phyloP scores from a whole-genome alignment of 2,797 vertebrate genomes.

The Arrhamphus sclerolepis region DNA sequence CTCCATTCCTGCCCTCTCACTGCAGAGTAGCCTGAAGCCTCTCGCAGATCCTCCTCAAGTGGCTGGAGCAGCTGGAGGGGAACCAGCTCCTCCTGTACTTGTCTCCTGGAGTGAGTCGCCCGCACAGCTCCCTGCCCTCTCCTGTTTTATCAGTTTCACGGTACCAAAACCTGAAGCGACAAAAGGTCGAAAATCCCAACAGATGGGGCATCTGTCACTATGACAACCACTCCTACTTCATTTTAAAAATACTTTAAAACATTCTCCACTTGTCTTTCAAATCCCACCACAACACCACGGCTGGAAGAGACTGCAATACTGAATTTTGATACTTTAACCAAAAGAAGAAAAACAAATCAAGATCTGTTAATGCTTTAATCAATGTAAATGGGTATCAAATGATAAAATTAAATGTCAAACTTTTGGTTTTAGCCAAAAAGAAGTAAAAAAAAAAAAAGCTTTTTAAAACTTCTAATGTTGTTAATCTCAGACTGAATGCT shows the following conservation, averaged over 20 bases:
- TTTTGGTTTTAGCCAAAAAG: too few relatives aligned
- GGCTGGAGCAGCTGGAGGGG: constrained; percentile 44
- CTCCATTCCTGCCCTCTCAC: not conserved
- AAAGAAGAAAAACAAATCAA: too few relatives aligned
- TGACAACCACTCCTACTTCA: not conserved
- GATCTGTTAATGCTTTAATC: too few relatives aligned
- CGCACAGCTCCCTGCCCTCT: constrained; percentile 42
- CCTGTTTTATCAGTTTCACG: not conserved
- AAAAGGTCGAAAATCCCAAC: not conserved
- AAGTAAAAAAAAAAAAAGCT: too few relatives aligned
- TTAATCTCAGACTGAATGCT: too few relatives aligned
- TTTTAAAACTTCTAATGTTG: too few relatives aligned
- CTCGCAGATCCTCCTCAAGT: constrained; percentile 54
- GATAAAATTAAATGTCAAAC: too few relatives aligned
- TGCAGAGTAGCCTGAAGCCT: constrained; percentile 36
- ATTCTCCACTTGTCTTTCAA: not conserved
- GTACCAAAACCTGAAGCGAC: constrained; percentile 46
- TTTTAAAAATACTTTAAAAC: not conserved
- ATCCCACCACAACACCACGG: not conserved
- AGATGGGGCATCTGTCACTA: not conserved
- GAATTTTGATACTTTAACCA: too few relatives aligned
- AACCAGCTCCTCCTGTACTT: constrained; percentile 45
- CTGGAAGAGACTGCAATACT: too few relatives aligned
- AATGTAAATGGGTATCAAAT: too few relatives aligned
- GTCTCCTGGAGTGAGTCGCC: constrained; percentile 39